Conservation (phyloP, 2,888 invertebrate species). For the Tetanocera ferruginea region DNA sequence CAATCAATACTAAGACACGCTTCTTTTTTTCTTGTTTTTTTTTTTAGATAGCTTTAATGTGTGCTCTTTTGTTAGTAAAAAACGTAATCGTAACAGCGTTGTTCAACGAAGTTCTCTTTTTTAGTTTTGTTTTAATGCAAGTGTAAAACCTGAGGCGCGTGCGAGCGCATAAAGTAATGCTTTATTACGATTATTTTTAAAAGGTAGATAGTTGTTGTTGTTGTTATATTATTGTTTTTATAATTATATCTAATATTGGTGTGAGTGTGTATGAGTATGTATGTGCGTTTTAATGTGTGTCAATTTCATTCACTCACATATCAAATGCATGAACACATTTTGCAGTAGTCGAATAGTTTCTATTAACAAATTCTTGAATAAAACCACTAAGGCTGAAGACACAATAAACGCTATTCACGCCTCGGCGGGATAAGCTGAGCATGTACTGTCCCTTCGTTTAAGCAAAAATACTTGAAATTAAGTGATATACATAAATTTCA, state of each 20-base stretch:
- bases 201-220: not conserved
- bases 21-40: not conserved
- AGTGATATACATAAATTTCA: not conserved
- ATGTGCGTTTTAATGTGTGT: not conserved
- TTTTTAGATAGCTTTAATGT: no score
- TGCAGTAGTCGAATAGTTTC: not conserved
- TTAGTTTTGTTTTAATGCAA: not conserved
- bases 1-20: not conserved
- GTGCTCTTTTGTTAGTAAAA: not conserved
- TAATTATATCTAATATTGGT: not conserved
- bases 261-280: not conserved
- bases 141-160: conserved; percentile 19
- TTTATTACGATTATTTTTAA: conserved; percentile 3
- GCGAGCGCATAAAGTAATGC: conserved; percentile 17
- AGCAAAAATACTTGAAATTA: not conserved
- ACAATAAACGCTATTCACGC: not conserved
- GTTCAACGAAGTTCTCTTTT: not conserved
- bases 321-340: not conserved
- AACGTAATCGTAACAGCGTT: not conserved
- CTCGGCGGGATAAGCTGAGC: not conserved
- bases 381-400: not conserved
- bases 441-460: not conserved
- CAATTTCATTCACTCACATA: not conserved
- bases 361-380: not conserved
- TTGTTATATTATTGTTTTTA: not conserved